These are phyloP conservation scores for Daktulosphaira vitifoliae DNA, from an alignment of 1,140 invertebrate genomes.

Conservation along the genomic window DNA sequence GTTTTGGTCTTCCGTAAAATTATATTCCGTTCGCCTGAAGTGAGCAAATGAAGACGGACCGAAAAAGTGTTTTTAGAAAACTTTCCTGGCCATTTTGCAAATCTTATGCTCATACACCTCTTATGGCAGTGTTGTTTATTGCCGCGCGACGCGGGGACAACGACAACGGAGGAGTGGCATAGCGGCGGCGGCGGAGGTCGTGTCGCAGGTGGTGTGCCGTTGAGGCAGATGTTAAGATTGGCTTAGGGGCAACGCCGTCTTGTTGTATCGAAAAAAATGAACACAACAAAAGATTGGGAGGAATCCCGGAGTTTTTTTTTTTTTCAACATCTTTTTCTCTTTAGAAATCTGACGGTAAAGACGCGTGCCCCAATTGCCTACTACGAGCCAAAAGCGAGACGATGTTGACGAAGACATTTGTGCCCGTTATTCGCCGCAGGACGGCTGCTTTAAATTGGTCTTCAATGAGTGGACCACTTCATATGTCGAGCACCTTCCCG, in stretches of 20 bases:
- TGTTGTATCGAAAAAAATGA: conserved; percentile 15
- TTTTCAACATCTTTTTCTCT: conserved; percentile 12
- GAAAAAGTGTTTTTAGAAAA: too few species aligned
- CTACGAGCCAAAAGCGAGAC: neutral
- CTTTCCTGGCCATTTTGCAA: too few species aligned
- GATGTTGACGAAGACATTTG: too few species aligned
- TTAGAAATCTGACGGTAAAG: conserved; percentile 14
- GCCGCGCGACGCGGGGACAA: neutral
- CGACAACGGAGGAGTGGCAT: neutral
- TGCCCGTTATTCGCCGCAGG: neutral
- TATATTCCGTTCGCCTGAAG: too few species aligned
- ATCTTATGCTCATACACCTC: too few species aligned
- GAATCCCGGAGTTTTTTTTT: conserved; percentile 12
- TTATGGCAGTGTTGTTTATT: too few species aligned
- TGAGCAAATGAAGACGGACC: too few species aligned
- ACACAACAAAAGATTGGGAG: conserved; percentile 5
- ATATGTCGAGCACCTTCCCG: conserved; percentile 3
- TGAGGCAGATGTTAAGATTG: conserved; percentile 23
- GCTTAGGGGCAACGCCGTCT: conserved; percentile 26
- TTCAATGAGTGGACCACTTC: conserved; percentile 5
- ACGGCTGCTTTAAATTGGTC: conserved; percentile 16
- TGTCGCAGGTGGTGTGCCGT: conserved; percentile 23
- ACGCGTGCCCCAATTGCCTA: conserved; percentile 24
- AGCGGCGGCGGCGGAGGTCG: neutral
- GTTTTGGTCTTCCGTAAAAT: too few species aligned